Base-by-base conservation (phyloP, 2,797 vertebrate species). In the Coluber constrictor region DNA sequence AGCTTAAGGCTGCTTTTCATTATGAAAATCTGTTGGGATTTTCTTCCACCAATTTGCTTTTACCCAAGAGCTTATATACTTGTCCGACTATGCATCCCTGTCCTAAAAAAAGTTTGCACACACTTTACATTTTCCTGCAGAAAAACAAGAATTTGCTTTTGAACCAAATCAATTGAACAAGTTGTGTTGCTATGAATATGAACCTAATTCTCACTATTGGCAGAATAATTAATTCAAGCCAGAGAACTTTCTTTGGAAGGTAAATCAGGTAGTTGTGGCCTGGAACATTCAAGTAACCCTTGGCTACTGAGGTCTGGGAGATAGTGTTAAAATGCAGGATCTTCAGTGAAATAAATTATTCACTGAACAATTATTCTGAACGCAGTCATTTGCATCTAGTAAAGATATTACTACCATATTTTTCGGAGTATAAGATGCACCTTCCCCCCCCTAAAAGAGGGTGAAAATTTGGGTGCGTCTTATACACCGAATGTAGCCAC, bases 241-340 rank as follows among this genome's bases (percentile, higher is more conserved):
- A 86, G 29, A 20, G 16, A 89, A 18, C n/a, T 57, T 47, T 88
- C 92, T 91, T 91, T 89, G 92, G 92, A 91, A 83, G 25, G 57
- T 74, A 89, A 91, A 83, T 57, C 23, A 10, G 32, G 63, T n/a
- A 57, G 43, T 70, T 43, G 16, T 51, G 83, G 90, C 87, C 89
- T 90, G 83, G 23, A 56, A 61, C 32, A 55, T 57, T 63, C 66
- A 43, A 83, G 47, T 27, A 91, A 86, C n/a, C 66, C 63, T 93
- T 91, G 66, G 66, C 66, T 86, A 74, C 9, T 86, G 32, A 91
- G 63, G 18, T 63, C 43, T n/a, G 56, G 51, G 70, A 56, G 57
- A 83, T 63, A 18, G 32, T 74, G 37, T 87, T 86, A 92, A 57
- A 29, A 57, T 25, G 29, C 18, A 20, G 54, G 60, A 37, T 16